phyloP scores from a whole-genome alignment of 2,888 invertebrate genomes.

The Caenorhabditis afra region DNA sequence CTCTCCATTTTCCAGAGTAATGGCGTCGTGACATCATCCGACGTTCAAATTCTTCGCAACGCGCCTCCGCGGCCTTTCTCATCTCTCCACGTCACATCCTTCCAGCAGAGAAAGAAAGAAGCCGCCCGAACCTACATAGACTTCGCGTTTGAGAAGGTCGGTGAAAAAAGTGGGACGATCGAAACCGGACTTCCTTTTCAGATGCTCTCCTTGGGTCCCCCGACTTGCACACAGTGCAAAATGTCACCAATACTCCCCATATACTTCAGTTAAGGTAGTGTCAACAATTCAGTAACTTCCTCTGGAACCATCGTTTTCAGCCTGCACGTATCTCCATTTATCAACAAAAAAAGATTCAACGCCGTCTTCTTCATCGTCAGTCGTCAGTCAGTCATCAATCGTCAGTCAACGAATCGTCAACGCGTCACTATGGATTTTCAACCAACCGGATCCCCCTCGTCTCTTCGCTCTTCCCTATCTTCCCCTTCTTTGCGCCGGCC shows the following conservation, averaged over 20 bases:
- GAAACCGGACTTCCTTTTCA: constrained; percentile 6
- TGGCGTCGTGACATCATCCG: constrained; percentile 7
- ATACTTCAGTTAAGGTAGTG: neutral
- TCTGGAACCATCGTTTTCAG: neutral
- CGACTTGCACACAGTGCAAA: constrained; percentile 38
- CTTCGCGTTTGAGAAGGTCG: constrained; percentile 6
- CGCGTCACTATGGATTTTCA: constrained; percentile 10
- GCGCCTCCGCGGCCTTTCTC: neutral
- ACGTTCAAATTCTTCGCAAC: neutral
- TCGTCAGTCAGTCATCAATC: constrained; percentile 19
- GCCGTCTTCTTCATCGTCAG: neutral
- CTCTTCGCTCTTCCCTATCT: neutral
- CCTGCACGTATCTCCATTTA: neutral
- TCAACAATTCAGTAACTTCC: too few relatives aligned
- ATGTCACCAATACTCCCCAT: constrained; percentile 18
- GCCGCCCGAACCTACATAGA: constrained; percentile 31
- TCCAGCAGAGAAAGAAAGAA: neutral
- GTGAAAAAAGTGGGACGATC: neutral
- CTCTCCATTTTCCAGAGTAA: constrained; percentile 4
- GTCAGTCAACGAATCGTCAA: constrained; percentile 18
- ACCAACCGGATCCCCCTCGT: neutral
- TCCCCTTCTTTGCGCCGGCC: constrained; percentile 26
- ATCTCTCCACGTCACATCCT: constrained; percentile 8
- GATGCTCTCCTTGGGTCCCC: constrained; percentile 47
- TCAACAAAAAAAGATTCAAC: constrained; percentile 37